phyloP scores from a whole-genome alignment of 1,140 invertebrate species.

The Aporrectodea caliginosa region DNA sequence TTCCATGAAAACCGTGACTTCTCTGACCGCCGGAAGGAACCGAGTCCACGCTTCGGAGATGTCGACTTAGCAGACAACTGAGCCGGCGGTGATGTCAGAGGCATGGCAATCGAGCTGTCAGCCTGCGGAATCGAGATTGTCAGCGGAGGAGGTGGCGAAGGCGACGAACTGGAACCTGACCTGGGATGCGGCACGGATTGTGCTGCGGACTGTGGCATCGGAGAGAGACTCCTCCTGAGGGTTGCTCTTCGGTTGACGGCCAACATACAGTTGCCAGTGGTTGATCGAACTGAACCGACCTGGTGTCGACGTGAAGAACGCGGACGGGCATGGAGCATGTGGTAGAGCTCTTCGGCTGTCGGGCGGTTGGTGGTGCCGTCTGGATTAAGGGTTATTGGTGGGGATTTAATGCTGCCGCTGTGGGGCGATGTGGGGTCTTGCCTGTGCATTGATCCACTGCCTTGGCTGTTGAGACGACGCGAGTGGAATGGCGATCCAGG shows the following conservation, averaged over 20 bases:
- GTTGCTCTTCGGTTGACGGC: background rate
- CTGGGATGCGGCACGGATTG: background rate
- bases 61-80: background rate
- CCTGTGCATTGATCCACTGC: background rate
- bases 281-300: background rate
- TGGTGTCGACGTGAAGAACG: background rate
- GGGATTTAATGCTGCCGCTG: background rate
- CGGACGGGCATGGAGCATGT: background rate
- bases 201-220: background rate
- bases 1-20: background rate
- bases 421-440: background rate
- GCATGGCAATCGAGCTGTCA: background rate
- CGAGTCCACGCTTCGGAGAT: background rate
- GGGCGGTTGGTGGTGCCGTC: background rate
- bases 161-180: background rate
- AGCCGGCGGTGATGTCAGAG: background rate
- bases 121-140: too few relatives aligned
- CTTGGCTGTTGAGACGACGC: background rate
- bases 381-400: background rate
- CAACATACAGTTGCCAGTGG: background rate
- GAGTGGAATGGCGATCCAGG: background rate
- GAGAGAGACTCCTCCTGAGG: background rate
- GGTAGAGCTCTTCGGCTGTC: background rate
- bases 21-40: background rate
- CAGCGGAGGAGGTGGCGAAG: too few relatives aligned